Evolutionary conservation across 2,888 invertebrate genomes (phyloP).

Genomic region (Leptothorax acervorum): DNA sequence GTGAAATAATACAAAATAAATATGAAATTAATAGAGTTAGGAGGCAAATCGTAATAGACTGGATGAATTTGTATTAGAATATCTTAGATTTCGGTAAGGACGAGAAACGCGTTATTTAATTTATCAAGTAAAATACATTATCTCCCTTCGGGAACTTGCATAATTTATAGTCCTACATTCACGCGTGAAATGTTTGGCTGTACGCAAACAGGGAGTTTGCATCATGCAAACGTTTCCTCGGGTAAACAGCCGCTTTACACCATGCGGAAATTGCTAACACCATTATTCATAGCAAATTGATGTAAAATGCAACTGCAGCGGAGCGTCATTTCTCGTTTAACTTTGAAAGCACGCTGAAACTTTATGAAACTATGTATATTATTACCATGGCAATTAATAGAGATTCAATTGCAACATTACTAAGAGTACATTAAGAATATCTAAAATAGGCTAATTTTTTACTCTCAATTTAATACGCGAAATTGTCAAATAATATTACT

Average conservation of each 20-base stretch:
- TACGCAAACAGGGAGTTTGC: constrained; percentile 55
- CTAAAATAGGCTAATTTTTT: constrained; percentile 10
- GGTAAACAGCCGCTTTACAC: constrained; percentile 54
- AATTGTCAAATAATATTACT: not conserved
- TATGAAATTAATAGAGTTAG: not conserved
- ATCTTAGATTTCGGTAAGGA: not conserved
- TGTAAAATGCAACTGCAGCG: constrained; percentile 52
- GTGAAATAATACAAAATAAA: not conserved
- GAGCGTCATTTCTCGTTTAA: constrained; percentile 55
- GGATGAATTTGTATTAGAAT: not conserved
- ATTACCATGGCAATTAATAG: constrained; percentile 44
- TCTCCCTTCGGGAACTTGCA: constrained; percentile 44
- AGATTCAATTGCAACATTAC: constrained; percentile 10
- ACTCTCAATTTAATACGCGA: not conserved
- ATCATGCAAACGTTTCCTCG: constrained; percentile 56
- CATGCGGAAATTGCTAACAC: constrained; percentile 52
- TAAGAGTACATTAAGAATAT: not conserved
- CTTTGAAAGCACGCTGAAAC: constrained; percentile 42
- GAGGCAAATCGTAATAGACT: not conserved
- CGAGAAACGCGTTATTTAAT: constrained; percentile 26
- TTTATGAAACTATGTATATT: constrained; percentile 25
- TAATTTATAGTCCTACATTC: constrained; percentile 54
- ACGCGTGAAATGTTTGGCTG: constrained; percentile 54
- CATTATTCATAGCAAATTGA: constrained; percentile 57
- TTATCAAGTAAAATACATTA: constrained; percentile 43